These are phyloP conservation scores for Drosophila ironensis DNA, from an alignment of 1,140 invertebrate species.

Conservation along the genomic window DNA sequence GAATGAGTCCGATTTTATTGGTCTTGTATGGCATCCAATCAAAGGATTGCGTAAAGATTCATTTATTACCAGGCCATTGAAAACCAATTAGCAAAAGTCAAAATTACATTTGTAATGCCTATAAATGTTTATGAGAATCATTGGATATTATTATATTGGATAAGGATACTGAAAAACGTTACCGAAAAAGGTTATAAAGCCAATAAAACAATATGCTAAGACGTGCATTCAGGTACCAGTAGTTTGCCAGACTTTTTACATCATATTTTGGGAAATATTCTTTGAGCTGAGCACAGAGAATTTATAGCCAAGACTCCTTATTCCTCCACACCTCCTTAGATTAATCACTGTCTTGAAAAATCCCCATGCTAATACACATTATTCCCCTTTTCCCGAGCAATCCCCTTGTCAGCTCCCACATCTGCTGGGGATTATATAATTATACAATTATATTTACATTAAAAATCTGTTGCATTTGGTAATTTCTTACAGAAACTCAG, in stretches of 20 bases:
- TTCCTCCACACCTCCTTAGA: conserved; percentile 2
- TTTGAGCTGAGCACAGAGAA: neutral
- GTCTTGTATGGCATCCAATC: neutral
- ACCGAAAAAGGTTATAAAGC: no score
- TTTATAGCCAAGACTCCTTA: neutral
- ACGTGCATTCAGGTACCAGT: no score
- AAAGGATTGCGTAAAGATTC: neutral
- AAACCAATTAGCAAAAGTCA: conserved; percentile 13
- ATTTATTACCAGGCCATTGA: conserved; percentile 22
- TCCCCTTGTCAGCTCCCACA: conserved; percentile 28
- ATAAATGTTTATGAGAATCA: no score
- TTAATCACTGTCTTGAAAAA: conserved; percentile 18
- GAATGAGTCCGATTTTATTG: conserved; percentile 27
- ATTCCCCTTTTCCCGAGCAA: conserved; percentile 15
- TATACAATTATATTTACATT: conserved; percentile 79
- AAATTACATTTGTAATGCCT: no score
- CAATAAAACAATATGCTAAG: no score
- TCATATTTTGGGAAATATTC: no score
- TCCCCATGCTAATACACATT: conserved; percentile 7
- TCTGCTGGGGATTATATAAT: conserved; percentile 71
- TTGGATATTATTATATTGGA: no score
- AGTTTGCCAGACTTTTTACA: no score
- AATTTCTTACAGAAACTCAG: conserved; percentile 53
- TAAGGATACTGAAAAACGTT: no score
- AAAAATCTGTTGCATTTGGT: conserved; percentile 71